Evolutionary conservation across 1,140 invertebrate species (phyloP).

Genomic region (Leptopilina boulardi): DNA sequence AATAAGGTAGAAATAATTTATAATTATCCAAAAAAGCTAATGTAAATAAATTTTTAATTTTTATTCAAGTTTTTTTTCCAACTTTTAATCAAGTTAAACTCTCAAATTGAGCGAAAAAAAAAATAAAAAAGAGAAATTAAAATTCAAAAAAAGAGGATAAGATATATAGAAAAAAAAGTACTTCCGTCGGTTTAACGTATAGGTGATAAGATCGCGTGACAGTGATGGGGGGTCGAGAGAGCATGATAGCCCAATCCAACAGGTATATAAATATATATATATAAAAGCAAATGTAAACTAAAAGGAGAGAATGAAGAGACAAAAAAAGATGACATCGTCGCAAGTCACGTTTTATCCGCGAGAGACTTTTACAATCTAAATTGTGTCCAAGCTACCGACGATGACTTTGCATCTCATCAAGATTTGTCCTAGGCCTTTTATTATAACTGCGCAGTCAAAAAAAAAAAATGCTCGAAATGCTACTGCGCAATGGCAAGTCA

Average conservation of each 20-base stretch:
- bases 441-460: slow-evolving; percentile 26
- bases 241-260: slow-evolving; percentile 53
- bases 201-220: slow-evolving; percentile 66
- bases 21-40: too few relatives aligned
- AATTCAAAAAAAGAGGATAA: not conserved
- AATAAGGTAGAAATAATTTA: too few relatives aligned
- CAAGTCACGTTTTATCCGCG: slow-evolving; percentile 58
- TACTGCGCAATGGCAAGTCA: too few relatives aligned
- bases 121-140: not conserved
- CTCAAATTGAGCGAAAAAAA: not conserved
- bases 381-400: slow-evolving; percentile 60
- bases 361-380: slow-evolving; percentile 31
- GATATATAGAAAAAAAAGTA: not conserved
- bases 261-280: not conserved
- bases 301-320: slow-evolving; percentile 33
- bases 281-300: not conserved
- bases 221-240: slow-evolving; percentile 58
- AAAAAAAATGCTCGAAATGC: not conserved
- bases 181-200: not conserved
- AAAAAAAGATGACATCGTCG: slow-evolving; percentile 41
- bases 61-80: too few relatives aligned
- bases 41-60: too few relatives aligned
- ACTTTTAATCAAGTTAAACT: too few relatives aligned
- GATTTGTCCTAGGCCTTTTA: slow-evolving; percentile 44
- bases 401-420: slow-evolving; percentile 55